Conservation (phyloP, 2,113 vertebrate species). For the Zosterops borbonicus region DNA sequence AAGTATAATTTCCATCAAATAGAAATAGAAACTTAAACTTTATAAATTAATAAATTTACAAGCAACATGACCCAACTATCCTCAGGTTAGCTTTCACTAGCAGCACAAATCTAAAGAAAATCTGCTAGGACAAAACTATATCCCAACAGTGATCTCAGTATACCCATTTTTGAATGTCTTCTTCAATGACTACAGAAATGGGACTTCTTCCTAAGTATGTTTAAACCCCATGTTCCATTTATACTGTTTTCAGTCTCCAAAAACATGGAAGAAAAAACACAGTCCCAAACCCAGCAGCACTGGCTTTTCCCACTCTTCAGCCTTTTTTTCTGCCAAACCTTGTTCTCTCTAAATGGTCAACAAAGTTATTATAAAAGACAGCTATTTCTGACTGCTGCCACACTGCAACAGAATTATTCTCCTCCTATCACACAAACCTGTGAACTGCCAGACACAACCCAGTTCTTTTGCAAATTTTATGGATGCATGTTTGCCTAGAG, state of each 20-base stretch:
- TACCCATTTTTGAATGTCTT: background rate
- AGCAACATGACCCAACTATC: background rate
- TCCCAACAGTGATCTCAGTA: background rate
- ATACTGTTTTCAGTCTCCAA: background rate
- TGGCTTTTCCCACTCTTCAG: background rate
- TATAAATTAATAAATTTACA: background rate
- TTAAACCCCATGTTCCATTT: background rate
- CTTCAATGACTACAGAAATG: background rate
- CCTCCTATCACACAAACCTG: background rate
- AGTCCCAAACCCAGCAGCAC: background rate
- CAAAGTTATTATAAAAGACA: background rate
- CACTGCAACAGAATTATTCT: background rate
- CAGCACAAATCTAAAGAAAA: background rate
- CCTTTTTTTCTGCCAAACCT: background rate
- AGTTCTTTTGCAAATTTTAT: background rate
- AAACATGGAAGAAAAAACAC: background rate
- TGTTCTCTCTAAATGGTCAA: background rate
- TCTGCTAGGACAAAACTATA: background rate
- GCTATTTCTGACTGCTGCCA: background rate
- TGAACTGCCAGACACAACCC: background rate
- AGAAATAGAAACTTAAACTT: background rate
- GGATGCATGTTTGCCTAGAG: background rate
- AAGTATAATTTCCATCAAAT: background rate
- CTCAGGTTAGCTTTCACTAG: background rate
- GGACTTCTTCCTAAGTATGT: background rate